These are phyloP conservation scores for Chaenodraco wilsoni DNA, from an alignment of 2,797 vertebrate genomes.

Conservation along the genomic window DNA sequence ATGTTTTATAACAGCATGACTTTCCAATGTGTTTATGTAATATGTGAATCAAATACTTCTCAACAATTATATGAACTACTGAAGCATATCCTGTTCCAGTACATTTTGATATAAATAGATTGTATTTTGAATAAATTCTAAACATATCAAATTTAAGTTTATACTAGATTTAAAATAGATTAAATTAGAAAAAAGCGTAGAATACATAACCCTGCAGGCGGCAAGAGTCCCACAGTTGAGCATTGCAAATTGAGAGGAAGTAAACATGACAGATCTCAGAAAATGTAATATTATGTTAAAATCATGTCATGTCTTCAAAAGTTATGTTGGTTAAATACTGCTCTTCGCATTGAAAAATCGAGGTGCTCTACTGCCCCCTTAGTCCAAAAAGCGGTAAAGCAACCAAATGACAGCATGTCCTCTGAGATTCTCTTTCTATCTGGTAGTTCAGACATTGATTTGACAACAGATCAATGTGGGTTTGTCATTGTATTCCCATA, in stretches of 20 bases:
- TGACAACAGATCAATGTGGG: constrained; percentile 16
- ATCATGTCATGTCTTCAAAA: constrained; percentile 7
- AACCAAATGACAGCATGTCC: not conserved
- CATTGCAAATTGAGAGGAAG: not conserved
- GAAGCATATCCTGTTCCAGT: constrained; percentile 16
- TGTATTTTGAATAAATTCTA: not conserved
- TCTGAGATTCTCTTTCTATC: not conserved
- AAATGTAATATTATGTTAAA: constrained; percentile 16
- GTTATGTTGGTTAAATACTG: not conserved
- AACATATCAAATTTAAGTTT: not conserved
- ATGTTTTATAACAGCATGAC: constrained; percentile 17
- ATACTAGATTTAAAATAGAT: not conserved
- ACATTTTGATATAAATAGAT: constrained; percentile 1
- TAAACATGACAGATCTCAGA: not conserved
- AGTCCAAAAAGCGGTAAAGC: constrained; percentile 22
- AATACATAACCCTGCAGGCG: not conserved
- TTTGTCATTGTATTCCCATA: constrained; percentile 43
- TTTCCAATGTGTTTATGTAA: constrained; percentile 52
- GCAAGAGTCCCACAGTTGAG: not conserved
- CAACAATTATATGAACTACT: constrained; percentile 25
- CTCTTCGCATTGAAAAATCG: not conserved
- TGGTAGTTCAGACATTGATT: constrained; percentile 32
- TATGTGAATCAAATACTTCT: constrained; percentile 30
- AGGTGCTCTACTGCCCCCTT: constrained; percentile 63
- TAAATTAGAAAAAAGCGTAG: not conserved